These are phyloP conservation scores for Sibirionetta formosa DNA, from an alignment of 2,797 vertebrate species.

Conservation along the genomic window DNA sequence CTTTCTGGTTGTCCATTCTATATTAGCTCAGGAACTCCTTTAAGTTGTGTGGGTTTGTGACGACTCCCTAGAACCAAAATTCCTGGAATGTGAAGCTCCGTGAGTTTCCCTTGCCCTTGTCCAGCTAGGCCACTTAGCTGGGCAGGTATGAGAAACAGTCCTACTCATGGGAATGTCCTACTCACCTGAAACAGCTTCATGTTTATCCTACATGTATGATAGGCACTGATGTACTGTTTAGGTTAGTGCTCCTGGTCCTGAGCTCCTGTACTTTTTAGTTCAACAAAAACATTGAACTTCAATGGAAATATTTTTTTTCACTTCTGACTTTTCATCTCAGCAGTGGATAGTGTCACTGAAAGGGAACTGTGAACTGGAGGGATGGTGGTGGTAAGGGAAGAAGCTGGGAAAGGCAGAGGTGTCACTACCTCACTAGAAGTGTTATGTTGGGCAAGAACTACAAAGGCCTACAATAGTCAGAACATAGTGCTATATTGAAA, in stretches of 20 bases:
- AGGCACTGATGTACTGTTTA: neutral
- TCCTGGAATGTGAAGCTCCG: neutral
- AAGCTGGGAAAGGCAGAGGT: neutral
- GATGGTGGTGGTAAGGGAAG: neutral
- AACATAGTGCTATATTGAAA: neutral
- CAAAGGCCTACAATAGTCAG: neutral
- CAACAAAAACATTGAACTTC: neutral
- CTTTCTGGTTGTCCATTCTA: neutral
- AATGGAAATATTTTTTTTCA: neutral
- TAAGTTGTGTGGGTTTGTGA: neutral
- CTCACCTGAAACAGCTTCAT: neutral
- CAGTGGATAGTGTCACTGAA: neutral
- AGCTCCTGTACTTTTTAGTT: neutral
- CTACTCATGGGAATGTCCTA: neutral
- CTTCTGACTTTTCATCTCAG: neutral
- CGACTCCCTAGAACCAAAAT: neutral
- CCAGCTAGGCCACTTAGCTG: accelerated
- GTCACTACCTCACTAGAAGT: neutral
- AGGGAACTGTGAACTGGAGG: neutral
- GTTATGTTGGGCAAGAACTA: neutral
- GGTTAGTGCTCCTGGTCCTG: neutral
- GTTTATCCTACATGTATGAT: neutral
- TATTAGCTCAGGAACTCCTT: neutral
- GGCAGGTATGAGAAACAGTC: accelerated
- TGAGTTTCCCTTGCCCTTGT: neutral